phyloP scores from a whole-genome alignment of 2,113 vertebrate species.

The Todiramphus chloris region DNA sequence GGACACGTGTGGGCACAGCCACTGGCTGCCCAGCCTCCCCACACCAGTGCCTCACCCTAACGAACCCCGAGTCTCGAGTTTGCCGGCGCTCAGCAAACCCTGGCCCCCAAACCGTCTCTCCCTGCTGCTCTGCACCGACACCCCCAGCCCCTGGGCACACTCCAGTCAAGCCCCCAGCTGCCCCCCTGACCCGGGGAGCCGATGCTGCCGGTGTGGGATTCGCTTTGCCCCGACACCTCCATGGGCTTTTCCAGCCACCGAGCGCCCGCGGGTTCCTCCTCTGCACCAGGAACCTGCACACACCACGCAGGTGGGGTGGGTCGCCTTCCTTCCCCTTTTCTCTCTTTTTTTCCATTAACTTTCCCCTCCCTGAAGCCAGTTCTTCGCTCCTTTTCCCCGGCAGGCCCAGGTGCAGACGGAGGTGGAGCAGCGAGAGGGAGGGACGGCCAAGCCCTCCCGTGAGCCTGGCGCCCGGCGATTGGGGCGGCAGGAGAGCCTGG shows the following conservation, averaged over 20 bases:
- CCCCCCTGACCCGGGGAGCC: fast-evolving
- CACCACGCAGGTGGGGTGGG: neutral
- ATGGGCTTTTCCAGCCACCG: neutral
- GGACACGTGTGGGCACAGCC: fast-evolving
- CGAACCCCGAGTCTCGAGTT: fast-evolving
- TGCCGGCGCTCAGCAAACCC: neutral
- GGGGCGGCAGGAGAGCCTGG: neutral
- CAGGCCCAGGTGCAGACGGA: slow-evolving; percentile 23
- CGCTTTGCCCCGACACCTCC: neutral
- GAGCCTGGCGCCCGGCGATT: neutral
- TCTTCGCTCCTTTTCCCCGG: fast-evolving
- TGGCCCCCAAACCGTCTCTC: neutral
- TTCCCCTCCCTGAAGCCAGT: neutral
- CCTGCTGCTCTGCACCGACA: fast-evolving
- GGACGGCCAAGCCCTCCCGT: neutral
- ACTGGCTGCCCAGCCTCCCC: fast-evolving
- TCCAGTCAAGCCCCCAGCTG: neutral
- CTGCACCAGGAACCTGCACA: fast-evolving
- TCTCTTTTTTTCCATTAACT: no score
- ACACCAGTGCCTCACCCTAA: neutral
- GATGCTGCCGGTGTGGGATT: neutral
- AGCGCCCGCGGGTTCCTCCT: neutral
- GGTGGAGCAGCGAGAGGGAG: slow-evolving; percentile 40
- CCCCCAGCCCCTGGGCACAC: neutral
- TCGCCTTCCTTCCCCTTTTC: neutral